Evolutionary conservation across 2,888 invertebrate genomes (phyloP).

Genomic region (Cepaea hortensis): DNA sequence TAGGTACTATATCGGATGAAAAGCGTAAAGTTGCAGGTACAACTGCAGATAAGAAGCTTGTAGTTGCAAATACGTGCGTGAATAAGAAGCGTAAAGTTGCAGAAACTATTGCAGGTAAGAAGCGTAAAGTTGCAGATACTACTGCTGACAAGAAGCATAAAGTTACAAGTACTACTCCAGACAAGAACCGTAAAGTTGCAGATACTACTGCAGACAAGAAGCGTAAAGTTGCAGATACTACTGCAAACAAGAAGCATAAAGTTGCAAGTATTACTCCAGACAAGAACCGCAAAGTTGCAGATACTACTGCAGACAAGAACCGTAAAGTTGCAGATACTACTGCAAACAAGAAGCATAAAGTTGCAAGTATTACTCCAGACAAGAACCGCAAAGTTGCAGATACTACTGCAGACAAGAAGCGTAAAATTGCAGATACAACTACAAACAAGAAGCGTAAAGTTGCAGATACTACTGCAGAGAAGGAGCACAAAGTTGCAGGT

Average conservation of each 20-base stretch:
- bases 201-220: background rate
- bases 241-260: background rate
- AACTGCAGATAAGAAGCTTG: background rate
- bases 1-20: background rate
- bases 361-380: background rate
- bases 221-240: background rate
- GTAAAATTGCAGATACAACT: background rate
- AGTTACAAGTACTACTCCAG: background rate
- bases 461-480: background rate
- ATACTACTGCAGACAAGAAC: background rate
- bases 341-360: background rate
- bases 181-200: background rate
- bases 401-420: background rate
- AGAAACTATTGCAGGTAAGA: background rate
- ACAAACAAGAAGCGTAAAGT: background rate
- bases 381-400: background rate
- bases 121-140: background rate
- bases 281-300: background rate
- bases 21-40: background rate
- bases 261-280: background rate
- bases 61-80: too few relatives aligned
- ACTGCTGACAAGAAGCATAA: background rate
- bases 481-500: background rate
- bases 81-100: background rate
- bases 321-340: background rate